Conservation (phyloP, 2,888 invertebrate species). For the Stegophylla sp. region DNA sequence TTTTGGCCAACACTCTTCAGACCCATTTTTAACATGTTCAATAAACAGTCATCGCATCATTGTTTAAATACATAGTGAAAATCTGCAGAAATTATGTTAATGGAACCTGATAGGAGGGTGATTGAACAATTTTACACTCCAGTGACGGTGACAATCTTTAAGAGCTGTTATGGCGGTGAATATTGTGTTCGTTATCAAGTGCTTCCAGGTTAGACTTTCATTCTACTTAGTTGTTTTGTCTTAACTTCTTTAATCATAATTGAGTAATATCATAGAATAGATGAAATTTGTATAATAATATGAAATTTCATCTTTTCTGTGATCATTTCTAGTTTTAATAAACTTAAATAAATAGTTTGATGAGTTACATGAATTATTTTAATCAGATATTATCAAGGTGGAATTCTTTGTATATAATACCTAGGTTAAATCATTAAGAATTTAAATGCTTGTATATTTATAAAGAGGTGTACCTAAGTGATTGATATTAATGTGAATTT, state of each 20-base stretch:
- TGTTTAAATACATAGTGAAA: slow-evolving; percentile 6
- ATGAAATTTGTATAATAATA: no score
- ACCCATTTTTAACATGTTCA: not conserved
- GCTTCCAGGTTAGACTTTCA: slow-evolving; percentile 47
- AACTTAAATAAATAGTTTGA: not conserved
- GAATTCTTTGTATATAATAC: no score
- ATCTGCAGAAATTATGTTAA: slow-evolving; percentile 35
- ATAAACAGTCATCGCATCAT: not conserved
- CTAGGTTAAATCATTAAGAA: no score
- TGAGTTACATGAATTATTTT: not conserved
- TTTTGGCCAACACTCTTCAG: slow-evolving; percentile 19
- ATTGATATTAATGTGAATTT: no score
- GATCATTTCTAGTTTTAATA: not conserved
- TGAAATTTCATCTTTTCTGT: no score
- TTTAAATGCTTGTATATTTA: no score
- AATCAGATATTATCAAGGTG: not conserved
- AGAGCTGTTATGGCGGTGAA: slow-evolving; percentile 22
- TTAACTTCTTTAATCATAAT: not conserved
- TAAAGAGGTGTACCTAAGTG: no score
- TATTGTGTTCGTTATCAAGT: slow-evolving; percentile 42
- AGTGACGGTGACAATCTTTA: slow-evolving; percentile 50
- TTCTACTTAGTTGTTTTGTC: slow-evolving; percentile 35
- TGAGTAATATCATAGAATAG: not conserved
- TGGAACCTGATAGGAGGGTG: slow-evolving; percentile 13
- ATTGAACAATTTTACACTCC: slow-evolving; percentile 41